Conservation (phyloP, 2,888 invertebrate species). For the Parapristionchus giblindavisi region DNA sequence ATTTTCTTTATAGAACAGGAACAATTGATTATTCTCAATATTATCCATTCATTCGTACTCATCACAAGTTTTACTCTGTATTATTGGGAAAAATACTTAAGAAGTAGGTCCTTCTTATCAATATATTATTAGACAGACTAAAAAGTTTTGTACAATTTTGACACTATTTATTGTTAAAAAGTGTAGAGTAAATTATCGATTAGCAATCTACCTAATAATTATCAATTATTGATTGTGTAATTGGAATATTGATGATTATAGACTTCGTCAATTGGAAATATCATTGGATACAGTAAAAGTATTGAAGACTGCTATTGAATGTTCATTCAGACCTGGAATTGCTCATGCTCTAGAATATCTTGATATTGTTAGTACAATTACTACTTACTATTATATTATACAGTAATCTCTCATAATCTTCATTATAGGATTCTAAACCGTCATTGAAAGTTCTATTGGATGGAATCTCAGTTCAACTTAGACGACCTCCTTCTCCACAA, state of each 20-base stretch:
- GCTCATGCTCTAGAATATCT: slow-evolving; percentile 12
- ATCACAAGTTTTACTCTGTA: slow-evolving; percentile 51
- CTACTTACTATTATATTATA: background rate
- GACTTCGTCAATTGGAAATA: slow-evolving; percentile 25
- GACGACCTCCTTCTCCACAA: too few relatives aligned
- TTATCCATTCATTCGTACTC: slow-evolving; percentile 44
- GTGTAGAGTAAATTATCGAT: background rate
- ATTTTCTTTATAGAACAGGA: background rate
- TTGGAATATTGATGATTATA: background rate
- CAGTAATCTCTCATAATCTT: background rate
- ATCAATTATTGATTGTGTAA: background rate
- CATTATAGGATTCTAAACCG: slow-evolving; percentile 22
- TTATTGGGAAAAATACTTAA: slow-evolving; percentile 55
- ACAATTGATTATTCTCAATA: slow-evolving; percentile 24
- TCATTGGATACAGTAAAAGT: slow-evolving; percentile 10
- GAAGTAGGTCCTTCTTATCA: slow-evolving; percentile 38
- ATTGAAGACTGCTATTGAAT: slow-evolving; percentile 20
- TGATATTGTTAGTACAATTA: slow-evolving; percentile 5
- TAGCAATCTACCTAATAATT: background rate
- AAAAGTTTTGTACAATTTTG: background rate
- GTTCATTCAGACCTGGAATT: slow-evolving; percentile 31
- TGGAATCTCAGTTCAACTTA: too few relatives aligned
- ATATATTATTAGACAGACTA: background rate
- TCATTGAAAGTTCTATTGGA: slow-evolving; percentile 20
- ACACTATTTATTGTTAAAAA: background rate